Base-by-base conservation (phyloP, 2,888 invertebrate species). In the Hirudinaria manillensis region DNA sequence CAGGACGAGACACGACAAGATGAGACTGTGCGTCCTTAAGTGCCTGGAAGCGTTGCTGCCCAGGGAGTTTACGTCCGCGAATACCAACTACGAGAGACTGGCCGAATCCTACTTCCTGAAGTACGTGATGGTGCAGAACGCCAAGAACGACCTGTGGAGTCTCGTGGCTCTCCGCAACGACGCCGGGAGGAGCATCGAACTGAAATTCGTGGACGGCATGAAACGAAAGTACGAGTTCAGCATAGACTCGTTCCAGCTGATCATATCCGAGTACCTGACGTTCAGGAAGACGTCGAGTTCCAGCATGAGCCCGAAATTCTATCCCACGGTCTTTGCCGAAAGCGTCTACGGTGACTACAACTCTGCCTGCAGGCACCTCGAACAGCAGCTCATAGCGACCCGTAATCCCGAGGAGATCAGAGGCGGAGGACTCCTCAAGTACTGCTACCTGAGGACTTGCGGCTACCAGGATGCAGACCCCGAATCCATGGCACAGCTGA, bases 141-240 rank as follows among this genome's bases (percentile, higher is more conserved):
- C 82, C 72, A 94, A 94, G 83, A 94, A 94, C 83, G 98, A 99
- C 86, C 90, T 94, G 82, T 99, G 99, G 99, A 96, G 96, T 76
- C 89, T 99, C 79, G 97, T 99, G 85, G 96, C 97, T n/a, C 89
- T 99, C 79, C 95, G 96, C 79, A 95, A 95, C 87, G 92, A 85
- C 79, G 83, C 83, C 75, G 83, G 86, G 70, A 81, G 93, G 84
- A 95, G 96, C 86, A 95, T 99, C 81, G 99, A 99, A 86, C 89
- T 99, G 78, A 99, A 99, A 87, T 99, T 99, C 87, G 99, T 99
- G 80, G 97, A 99, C 87, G 90, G 91, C 79, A 98, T 99, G 97
- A 91, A 94, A 79, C 90, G 99, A 75, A 97, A 97, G 87, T 99
- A 97, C 86, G 98, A 99, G 87, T 99, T 99, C 88, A 95, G 95